Base-by-base conservation (phyloP, 1,140 invertebrate genomes). In the Drosophila setifemur region DNA sequence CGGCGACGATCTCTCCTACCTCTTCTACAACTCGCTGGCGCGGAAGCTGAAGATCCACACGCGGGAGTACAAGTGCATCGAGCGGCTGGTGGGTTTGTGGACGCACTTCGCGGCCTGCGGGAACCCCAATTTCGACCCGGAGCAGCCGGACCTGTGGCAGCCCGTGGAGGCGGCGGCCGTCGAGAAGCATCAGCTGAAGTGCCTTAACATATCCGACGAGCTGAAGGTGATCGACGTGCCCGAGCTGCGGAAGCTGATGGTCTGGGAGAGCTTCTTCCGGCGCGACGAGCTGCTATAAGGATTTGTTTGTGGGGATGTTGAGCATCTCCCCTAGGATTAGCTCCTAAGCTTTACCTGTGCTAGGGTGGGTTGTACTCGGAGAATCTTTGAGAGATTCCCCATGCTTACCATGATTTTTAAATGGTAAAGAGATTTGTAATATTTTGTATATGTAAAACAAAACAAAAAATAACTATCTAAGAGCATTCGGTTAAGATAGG, bases 1-100 rank as follows among this genome's bases (percentile, higher is more conserved):
- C 73, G 92, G 91, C 1, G 94, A 95, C 53, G 94, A 95, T 61
- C 49, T 94, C 4, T 93, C 93, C 40, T 94, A 94, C 87, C 70
- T 94, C 14, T 95, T 94, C 71, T 91, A 92, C 69, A 92, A 91
- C 37, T 85, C 82, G 33, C 71, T 92, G 39, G 91, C 91, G 18
- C 68, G 82, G 8, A 91, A 91, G 44, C 68, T 90, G 73, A 89
- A 91, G 55, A 78, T 58, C n/a, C 89, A 83, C 37, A 78, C 89
- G 3, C 73, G 68, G 7, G 90, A 89, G 18, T 91, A 91, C 35
- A 88, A 85, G 75, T 79, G 90, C 26, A 92, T 92, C 35, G 83
- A 90, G 50, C 58, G 71, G 1, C 28, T 90, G 14, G 86, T 90
- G 7, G 86, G 90, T 54, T 67, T 92, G 43, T 91, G 91, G 91